Conservation (phyloP, 92 coral and sea anemone genomes). For the Bergia puertoricense region DNA sequence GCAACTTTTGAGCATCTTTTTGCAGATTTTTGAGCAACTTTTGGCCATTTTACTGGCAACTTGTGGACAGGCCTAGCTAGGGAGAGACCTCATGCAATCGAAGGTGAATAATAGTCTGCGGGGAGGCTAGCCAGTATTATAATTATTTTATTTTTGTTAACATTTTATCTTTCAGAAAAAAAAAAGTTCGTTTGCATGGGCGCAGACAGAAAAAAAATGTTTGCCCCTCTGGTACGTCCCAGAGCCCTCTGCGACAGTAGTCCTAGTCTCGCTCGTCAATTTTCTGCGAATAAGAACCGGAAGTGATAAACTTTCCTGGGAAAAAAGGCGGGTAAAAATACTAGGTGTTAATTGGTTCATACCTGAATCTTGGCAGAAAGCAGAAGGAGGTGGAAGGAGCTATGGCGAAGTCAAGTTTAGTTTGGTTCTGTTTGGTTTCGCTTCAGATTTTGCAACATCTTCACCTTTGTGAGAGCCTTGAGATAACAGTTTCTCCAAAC, state of each 20-base stretch:
- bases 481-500: not conserved
- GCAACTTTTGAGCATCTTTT: too few species aligned
- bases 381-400: not conserved
- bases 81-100: too few species aligned
- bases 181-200: too few species aligned
- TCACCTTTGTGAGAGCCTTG: not conserved
- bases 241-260: not conserved
- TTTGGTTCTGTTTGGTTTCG: not conserved
- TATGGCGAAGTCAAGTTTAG: not conserved
- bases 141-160: too few species aligned
- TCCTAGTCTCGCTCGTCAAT: not conserved
- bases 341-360: not conserved
- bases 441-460: not conserved
- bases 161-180: too few species aligned
- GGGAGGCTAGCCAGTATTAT: too few species aligned
- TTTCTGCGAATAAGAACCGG: not conserved
- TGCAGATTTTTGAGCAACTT: too few species aligned
- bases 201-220: too few species aligned
- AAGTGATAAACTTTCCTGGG: not conserved
- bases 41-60: too few species aligned
- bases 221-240: not conserved
- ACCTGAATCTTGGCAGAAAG: not conserved
- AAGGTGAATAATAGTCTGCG: too few species aligned
- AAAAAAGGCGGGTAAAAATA: slow-evolving; percentile 13
- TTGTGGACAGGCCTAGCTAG: too few species aligned